Conservation (phyloP, 2,113 vertebrate species). For the Hippoglossus stenolepis region DNA sequence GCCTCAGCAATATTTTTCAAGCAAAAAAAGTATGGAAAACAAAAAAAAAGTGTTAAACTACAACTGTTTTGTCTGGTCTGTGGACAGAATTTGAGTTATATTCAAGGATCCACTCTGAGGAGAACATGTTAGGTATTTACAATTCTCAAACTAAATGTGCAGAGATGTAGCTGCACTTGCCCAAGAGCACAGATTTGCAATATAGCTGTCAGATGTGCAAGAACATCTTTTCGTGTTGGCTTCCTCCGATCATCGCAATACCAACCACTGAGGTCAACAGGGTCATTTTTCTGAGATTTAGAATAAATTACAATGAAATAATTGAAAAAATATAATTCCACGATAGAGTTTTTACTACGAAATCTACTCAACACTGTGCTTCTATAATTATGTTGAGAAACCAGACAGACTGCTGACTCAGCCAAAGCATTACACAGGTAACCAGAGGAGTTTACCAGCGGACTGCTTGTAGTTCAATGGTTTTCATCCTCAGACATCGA, state of each 20-base stretch:
- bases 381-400: background rate
- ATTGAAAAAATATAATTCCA: no score
- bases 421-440: background rate
- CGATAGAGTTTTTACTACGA: background rate
- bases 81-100: background rate
- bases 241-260: no score
- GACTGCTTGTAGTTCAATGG: no score
- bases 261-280: no score
- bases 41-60: constrained; percentile 8
- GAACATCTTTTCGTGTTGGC: no score
- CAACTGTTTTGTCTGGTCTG: background rate
- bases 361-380: background rate
- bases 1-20: constrained; percentile 1
- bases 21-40: constrained; percentile 6
- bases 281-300: no score
- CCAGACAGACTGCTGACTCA: background rate
- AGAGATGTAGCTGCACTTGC: background rate
- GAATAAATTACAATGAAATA: no score
- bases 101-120: background rate
- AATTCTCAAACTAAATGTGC: background rate
- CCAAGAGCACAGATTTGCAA: no score
- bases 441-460: no score
- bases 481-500: no score
- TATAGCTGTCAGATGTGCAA: no score
- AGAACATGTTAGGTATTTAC: background rate